Conservation (phyloP, 1,140 invertebrate species). For the Conus betulinus region DNA sequence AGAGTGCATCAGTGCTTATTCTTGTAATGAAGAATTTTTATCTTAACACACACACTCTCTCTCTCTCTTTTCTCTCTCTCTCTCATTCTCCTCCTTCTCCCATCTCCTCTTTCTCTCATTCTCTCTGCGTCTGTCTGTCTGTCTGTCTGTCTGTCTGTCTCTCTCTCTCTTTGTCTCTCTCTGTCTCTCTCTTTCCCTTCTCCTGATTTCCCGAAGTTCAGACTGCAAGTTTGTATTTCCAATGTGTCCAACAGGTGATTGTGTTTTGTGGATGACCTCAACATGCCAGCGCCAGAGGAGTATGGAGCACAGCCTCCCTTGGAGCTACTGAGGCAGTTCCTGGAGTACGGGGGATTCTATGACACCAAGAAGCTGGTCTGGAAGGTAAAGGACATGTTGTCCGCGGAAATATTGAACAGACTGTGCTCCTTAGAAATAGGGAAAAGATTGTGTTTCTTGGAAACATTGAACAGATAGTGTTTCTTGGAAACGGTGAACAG, state of each 20-base stretch:
- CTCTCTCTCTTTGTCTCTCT: no score
- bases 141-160: no score
- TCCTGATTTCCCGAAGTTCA: no score
- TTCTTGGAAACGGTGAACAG: no score
- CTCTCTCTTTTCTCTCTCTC: not conserved
- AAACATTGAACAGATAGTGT: no score
- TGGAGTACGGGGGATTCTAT: constrained; percentile 89
- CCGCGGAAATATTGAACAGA: no score
- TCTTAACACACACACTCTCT: not conserved
- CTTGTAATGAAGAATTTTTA: no score
- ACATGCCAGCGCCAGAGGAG: constrained; percentile 72
- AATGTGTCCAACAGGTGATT: constrained; percentile 57
- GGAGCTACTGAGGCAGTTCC: constrained; percentile 82
- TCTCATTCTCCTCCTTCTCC: not conserved
- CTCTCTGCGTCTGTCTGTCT: no score
- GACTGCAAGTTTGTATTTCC: no score
- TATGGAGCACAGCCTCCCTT: constrained; percentile 75
- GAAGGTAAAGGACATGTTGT: constrained; percentile 78
- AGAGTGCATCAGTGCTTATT: no score
- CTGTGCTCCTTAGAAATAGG: not conserved
- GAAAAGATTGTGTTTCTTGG: no score
- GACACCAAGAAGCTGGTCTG: constrained; percentile 89
- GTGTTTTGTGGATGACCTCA: constrained; percentile 79
- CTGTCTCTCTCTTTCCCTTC: no score
- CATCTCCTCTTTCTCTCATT: not conserved